phyloP scores from a whole-genome alignment of 2,888 invertebrate species.

The Lasioglossum pauxillum region DNA sequence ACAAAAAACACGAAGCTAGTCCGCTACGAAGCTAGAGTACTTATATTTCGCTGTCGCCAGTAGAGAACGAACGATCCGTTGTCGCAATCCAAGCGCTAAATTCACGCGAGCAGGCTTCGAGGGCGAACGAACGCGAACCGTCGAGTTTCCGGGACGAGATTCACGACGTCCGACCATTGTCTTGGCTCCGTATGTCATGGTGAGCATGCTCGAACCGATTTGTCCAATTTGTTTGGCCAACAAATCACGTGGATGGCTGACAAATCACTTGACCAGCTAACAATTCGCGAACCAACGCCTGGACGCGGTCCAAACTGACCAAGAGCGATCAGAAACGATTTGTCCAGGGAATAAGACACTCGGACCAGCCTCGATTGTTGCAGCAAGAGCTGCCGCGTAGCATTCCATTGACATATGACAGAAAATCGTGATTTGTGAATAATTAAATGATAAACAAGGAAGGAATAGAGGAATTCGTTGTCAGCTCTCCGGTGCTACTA shows the following conservation, averaged over 20 bases:
- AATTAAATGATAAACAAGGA: too few species aligned
- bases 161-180: background rate
- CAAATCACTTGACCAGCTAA: background rate
- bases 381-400: background rate
- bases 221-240: background rate
- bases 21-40: conserved; percentile 54
- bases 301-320: background rate
- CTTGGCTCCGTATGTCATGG: background rate
- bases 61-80: conserved; percentile 67
- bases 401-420: background rate
- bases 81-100: conserved; percentile 51
- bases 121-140: conserved; percentile 49
- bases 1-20: conserved; percentile 51
- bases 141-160: conserved; percentile 33
- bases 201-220: background rate
- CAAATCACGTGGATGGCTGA: background rate
- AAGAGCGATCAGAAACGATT: background rate
- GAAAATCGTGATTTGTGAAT: background rate
- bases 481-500: background rate
- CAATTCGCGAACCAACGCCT: background rate
- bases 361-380: background rate
- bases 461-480: background rate
- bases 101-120: conserved; percentile 42
- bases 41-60: conserved; percentile 63
- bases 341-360: background rate